Evolutionary conservation across 1,140 invertebrate species (phyloP).

Genomic region (Diachasma alloeum): DNA sequence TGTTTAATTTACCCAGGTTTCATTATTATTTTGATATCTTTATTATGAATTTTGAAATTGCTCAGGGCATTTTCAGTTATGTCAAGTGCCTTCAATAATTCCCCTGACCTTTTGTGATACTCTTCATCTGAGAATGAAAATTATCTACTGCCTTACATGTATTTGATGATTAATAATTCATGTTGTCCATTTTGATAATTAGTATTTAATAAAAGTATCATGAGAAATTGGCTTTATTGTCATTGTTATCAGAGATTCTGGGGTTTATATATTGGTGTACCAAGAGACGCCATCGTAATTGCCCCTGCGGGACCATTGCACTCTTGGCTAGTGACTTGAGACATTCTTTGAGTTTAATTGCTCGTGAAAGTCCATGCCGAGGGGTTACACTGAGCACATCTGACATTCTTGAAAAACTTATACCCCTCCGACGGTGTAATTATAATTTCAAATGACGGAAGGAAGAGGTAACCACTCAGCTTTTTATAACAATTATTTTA

Average conservation of each 20-base stretch:
- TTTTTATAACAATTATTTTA: too few species aligned
- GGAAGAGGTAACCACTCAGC: too few species aligned
- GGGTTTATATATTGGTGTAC: too few species aligned
- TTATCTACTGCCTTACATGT: background rate
- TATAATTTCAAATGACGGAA: background rate
- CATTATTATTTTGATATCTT: background rate
- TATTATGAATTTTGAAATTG: background rate
- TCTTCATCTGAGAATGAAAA: background rate
- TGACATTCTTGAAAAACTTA: conserved; percentile 2
- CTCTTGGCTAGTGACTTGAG: conserved; percentile 25
- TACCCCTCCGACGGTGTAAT: background rate
- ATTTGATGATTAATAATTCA: background rate
- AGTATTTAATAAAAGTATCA: background rate
- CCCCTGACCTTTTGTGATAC: background rate
- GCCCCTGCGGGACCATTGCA: conserved; percentile 29
- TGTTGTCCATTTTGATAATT: background rate
- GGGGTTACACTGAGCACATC: conserved; percentile 4
- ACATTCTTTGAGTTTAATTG: conserved; percentile 43
- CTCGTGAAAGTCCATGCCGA: conserved; percentile 34
- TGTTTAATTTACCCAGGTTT: background rate
- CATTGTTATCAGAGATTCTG: too few species aligned
- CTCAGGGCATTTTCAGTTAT: background rate
- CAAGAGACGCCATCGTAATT: background rate
- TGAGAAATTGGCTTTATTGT: background rate
- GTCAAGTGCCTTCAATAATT: background rate